These are phyloP conservation scores for Chrysogorgia sp. DNA, from an alignment of 92 coral and sea anemone species.

Conservation along the genomic window DNA sequence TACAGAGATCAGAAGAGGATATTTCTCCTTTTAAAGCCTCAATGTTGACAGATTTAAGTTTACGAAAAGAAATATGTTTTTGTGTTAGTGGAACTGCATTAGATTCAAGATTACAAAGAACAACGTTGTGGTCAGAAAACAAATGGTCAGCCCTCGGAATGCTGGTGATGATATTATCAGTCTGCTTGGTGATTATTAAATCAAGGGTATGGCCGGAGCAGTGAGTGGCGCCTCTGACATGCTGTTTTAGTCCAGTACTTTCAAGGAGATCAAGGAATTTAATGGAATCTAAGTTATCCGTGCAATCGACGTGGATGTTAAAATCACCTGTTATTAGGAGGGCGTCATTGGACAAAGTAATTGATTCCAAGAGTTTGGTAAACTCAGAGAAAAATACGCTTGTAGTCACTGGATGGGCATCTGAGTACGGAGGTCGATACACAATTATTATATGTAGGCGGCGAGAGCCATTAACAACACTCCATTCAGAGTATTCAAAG, in stretches of 20 bases:
- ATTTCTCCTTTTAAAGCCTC: conserved; percentile 38
- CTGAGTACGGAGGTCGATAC: conserved; percentile 69
- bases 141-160: conserved; percentile 34
- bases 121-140: conserved; percentile 53
- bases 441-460: conserved; percentile 51
- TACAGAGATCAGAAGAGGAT: conserved; percentile 48
- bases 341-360: conserved; percentile 43
- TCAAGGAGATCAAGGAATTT: conserved; percentile 56
- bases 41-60: conserved; percentile 41
- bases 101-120: conserved; percentile 45
- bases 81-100: conserved; percentile 44
- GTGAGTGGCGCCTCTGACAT: conserved; percentile 53
- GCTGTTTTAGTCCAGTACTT: conserved; percentile 50
- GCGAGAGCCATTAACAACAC: conserved; percentile 29
- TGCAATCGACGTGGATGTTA: conserved; percentile 43
- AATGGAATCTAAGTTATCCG: conserved; percentile 40
- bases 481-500: conserved; percentile 69
- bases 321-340: conserved; percentile 49
- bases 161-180: conserved; percentile 39
- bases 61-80: conserved; percentile 40
- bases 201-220: conserved; percentile 54
- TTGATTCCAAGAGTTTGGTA: conserved; percentile 45
- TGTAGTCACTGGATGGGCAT: conserved; percentile 58
- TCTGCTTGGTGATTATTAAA: conserved; percentile 45
- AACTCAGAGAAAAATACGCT: conserved; percentile 57